These are phyloP conservation scores for Hippocampus zosterae DNA, from an alignment of 2,113 vertebrate genomes.

Conservation along the genomic window DNA sequence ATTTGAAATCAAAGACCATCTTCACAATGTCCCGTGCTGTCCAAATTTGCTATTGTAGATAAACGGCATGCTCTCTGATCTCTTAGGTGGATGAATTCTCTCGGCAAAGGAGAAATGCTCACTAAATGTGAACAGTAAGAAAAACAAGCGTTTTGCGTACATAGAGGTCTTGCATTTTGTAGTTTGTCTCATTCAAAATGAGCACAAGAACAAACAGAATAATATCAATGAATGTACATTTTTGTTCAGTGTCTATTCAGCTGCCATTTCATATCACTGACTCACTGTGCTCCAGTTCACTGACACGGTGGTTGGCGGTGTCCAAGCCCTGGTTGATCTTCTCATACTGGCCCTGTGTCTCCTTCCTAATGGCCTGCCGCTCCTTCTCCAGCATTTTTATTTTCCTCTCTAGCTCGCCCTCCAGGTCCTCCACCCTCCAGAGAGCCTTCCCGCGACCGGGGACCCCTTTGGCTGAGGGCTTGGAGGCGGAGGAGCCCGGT, in stretches of 20 bases:
- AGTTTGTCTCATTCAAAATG: background rate
- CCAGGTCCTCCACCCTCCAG: conserved; percentile 87
- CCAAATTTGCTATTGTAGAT: no score
- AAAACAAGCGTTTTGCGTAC: background rate
- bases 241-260: background rate
- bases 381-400: conserved; percentile 90
- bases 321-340: conserved; percentile 85
- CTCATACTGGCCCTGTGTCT: conserved; percentile 79
- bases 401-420: conserved; percentile 89
- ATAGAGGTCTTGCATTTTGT: background rate
- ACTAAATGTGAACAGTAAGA: no score
- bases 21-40: no score
- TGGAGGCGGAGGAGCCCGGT: conserved; percentile 37
- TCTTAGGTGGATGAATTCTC: no score
- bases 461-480: conserved; percentile 38
- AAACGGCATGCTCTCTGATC: no score
- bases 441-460: conserved; percentile 64
- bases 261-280: conserved; percentile 1
- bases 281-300: conserved; percentile 88
- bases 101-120: no score
- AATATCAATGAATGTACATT: no score
- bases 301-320: conserved; percentile 80
- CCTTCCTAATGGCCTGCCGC: conserved; percentile 75
- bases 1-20: no score
- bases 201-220: background rate